A percentile compares a stretch with the other conserved stretches of the same genome.
Evolutionary conservation across 1,140 invertebrate species (phyloP).

Genomic region (Plodia interpunctella): DNA sequence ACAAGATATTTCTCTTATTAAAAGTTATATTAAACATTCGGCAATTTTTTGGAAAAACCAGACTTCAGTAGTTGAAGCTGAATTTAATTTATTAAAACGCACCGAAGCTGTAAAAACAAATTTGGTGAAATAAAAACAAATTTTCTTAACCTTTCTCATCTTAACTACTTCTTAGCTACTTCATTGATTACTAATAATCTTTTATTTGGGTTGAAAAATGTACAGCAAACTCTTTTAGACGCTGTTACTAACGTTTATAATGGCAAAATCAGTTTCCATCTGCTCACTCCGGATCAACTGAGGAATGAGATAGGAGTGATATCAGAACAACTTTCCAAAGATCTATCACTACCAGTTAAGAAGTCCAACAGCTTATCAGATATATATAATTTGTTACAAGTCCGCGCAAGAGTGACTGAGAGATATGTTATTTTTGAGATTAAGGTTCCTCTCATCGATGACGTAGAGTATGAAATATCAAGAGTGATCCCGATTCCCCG

Average conservation of each 20-base stretch:
- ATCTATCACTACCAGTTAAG: not conserved
- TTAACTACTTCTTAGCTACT: not conserved
- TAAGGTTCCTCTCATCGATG: too few relatives aligned
- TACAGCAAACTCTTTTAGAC: too few relatives aligned
- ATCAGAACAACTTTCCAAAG: not conserved
- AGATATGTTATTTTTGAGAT: too few relatives aligned
- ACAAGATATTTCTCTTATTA: constrained; percentile 24
- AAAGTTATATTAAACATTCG: constrained; percentile 26
- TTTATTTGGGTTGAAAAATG: too few relatives aligned
- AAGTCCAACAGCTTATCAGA: not conserved
- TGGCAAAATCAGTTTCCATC: too few relatives aligned
- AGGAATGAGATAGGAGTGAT: not conserved
- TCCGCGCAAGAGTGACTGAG: too few relatives aligned
- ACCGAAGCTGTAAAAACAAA: constrained; percentile 9
- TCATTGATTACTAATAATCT: constrained; percentile 15
- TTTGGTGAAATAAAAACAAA: not conserved
- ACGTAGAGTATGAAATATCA: too few relatives aligned
- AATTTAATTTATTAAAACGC: constrained; percentile 27
- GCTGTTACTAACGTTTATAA: too few relatives aligned
- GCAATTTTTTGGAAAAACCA: constrained; percentile 34
- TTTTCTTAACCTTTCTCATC: not conserved
- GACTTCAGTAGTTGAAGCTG: constrained; percentile 28
- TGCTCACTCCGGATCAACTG: constrained; percentile 8
- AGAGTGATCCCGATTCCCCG: too few relatives aligned
- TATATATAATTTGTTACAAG: constrained; percentile 18